Evolutionary conservation across 1,140 invertebrate species (phyloP).

Genomic region (Pinna nobilis): DNA sequence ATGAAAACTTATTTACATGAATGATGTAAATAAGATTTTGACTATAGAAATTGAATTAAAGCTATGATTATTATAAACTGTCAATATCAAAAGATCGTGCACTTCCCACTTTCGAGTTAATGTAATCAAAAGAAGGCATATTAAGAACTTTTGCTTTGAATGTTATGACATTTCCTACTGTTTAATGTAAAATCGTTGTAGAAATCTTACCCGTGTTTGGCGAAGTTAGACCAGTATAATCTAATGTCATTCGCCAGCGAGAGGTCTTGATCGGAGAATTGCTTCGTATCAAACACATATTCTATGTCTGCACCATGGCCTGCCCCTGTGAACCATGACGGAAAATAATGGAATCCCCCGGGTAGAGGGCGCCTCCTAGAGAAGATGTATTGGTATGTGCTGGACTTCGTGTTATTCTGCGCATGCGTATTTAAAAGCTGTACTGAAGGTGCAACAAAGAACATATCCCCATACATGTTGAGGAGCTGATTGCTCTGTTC

Average conservation of each 20-base stretch:
- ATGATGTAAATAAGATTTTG: too few species aligned
- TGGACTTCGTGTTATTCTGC: not conserved
- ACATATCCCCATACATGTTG: constrained; percentile 8
- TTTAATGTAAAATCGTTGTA: too few species aligned
- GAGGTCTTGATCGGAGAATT: not conserved
- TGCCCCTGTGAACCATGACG: constrained; percentile 3
- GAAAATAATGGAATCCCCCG: not conserved
- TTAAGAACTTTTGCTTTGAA: too few species aligned
- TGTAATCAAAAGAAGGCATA: too few species aligned
- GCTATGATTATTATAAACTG: too few species aligned
- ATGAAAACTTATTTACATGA: too few species aligned
- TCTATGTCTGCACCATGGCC: not conserved
- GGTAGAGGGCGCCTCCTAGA: not conserved
- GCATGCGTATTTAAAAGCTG: constrained; percentile 5
- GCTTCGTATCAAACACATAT: not conserved
- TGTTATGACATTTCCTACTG: too few species aligned
- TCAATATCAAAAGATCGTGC: too few species aligned
- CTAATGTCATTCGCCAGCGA: not conserved
- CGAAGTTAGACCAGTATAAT: constrained; percentile 20
- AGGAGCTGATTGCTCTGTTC: constrained; percentile 6
- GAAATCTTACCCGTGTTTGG: constrained; percentile 21
- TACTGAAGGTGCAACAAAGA: constrained; percentile 9
- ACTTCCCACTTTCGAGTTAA: too few species aligned
- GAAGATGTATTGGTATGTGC: constrained; percentile 20
- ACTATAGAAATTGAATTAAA: too few species aligned